Base-by-base conservation (phyloP, 2,797 vertebrate species). In the Trachops cirrhosus region DNA sequence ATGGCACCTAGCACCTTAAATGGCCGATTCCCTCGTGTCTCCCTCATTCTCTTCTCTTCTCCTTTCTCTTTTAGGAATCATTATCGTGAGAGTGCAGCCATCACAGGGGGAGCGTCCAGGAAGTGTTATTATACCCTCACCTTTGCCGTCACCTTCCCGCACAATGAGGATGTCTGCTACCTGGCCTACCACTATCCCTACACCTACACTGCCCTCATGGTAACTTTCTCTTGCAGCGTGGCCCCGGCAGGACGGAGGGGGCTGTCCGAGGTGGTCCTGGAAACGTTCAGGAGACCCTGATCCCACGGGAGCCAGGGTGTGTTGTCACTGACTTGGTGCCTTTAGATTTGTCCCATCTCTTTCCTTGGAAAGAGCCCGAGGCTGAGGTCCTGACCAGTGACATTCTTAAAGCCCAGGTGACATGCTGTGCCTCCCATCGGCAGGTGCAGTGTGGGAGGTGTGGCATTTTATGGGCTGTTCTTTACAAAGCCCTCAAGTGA, bases 121-220 rank as follows among this genome's bases (percentile, higher is more conserved):
- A 98, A 95, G 62, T 98, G 97, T 22, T 99, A 99, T 96, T 99
- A 99, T 92, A 99, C 99, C 0, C 98, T 99, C 91, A 99, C 99
- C 87, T 99, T 99, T 80, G 98, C 97, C 0, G 59, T 99, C 93
- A 99, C 98, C 92, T 99, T 99, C 94, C 99, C 98, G 50, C 99
- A 99, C 54, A 94, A 80, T 3, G 99, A 99, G 19, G 99, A 99
- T 18, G 98, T 99, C 93, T 99, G 99, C 97, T 99, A 99, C 97
- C 89, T 99, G 98, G 99, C 99, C 57, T 99, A 99, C 95, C 99
- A 99, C 97, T 99, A 99, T 50, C 99, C 99, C 10, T 99, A 99
- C 96, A 99, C 99, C 59, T 99, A 99, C 97, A 99, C 99, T 9
- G 96, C 99, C 15, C 98, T 99, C 95, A 99, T 99, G 99, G 99